These are phyloP conservation scores for Eustalomyia histrio DNA, from an alignment of 2,888 invertebrate genomes.

Conservation along the genomic window DNA sequence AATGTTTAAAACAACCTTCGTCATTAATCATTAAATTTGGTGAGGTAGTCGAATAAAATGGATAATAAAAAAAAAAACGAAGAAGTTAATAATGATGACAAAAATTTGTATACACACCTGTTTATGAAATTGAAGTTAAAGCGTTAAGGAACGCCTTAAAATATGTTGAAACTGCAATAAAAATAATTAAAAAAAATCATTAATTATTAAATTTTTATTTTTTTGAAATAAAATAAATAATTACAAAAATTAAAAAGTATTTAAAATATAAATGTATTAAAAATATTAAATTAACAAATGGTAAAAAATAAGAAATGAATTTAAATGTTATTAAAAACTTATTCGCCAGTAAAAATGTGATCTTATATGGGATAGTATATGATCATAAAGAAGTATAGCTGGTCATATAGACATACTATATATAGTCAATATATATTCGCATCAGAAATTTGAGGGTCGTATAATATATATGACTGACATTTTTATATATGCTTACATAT, in stretches of 20 bases:
- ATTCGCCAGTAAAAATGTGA: too few species aligned
- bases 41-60: conserved; percentile 11
- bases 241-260: neutral
- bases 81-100: neutral
- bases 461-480: too few species aligned
- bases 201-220: conserved; percentile 39
- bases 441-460: too few species aligned
- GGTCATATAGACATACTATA: too few species aligned
- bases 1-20: conserved; percentile 32
- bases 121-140: conserved; percentile 27
- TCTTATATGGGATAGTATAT: too few species aligned
- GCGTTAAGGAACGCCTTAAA: conserved; percentile 48
- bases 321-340: too few species aligned
- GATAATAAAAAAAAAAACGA: neutral
- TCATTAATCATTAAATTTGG: conserved; percentile 52
- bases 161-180: conserved; percentile 49
- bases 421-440: too few species aligned
- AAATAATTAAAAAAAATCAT: conserved; percentile 38
- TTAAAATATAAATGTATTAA: neutral
- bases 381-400: too few species aligned
- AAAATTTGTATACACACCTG: conserved; percentile 57
- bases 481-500: too few species aligned
- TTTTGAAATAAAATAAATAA: conserved; percentile 19
- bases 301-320: too few species aligned
- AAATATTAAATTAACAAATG: neutral